Evolutionary conservation across 2,888 invertebrate genomes (phyloP), one percentile per base, ranked within the genome.

Genomic region (Xylocampa areola): DNA sequence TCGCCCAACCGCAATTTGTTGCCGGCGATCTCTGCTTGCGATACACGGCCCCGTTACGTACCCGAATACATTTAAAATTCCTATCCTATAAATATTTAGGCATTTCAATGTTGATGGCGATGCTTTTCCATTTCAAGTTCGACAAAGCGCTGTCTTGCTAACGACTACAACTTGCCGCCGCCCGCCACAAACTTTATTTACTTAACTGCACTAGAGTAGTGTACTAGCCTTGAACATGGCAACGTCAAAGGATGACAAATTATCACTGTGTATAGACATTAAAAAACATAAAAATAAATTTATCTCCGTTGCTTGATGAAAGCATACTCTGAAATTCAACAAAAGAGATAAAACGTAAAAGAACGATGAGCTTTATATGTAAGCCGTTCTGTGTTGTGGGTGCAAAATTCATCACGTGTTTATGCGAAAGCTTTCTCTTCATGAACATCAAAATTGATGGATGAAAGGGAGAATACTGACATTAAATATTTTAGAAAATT

Each of bases 1-100:
- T 92, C 82, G 81, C 74, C 85, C 87, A 87, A 90, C 93, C 91
- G 91, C 92, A 92, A 93, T 93, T 92, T 90, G 91, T 89, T 88
- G 86, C 85, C 81, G 79, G 84, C 90, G 90, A 91, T 92, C 87
- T 86, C 81, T 81, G 80, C 82, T 81, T 74, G 87, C 89, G 91
- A 92, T 92, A 90, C 88, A 89, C 80, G 79, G 76, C 75, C 78
- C 73, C 62, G 71, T 74, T 80, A 70, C 79, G 73, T 73, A 80
- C 82, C 80, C 82, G 80, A 85, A 81, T 78, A 85, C 86, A 86
- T 89, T 89, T 88, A 79, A 87, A 89, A 88, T 87, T 87, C 84
- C 78, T 78, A 81, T 74, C 79, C 86, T 81, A 86, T 89, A 87
- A 88, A 89, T 88, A 87, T 87, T 87, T 84, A 82, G 77, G 73